phyloP scores from a whole-genome alignment of 2,113 vertebrate species.

The Oenanthe melanoleuca region DNA sequence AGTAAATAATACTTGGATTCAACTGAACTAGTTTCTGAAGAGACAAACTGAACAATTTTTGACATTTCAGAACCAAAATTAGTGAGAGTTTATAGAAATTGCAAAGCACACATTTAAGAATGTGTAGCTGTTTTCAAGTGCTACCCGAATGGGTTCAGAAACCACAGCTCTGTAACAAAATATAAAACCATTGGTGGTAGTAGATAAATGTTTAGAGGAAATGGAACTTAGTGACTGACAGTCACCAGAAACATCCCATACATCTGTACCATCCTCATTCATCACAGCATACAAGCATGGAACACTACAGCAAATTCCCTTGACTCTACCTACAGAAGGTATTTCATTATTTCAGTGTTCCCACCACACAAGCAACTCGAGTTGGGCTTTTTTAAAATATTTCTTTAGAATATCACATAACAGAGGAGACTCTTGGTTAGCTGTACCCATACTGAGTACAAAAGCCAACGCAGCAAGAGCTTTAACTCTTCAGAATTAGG shows the following conservation, averaged over 20 bases:
- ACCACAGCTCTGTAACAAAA: neutral
- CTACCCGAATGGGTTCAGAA: neutral
- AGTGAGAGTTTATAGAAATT: neutral
- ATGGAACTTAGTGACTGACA: neutral
- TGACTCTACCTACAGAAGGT: neutral
- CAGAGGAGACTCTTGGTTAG: neutral
- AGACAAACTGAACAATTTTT: neutral
- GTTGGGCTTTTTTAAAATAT: accelerated
- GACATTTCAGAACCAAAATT: neutral
- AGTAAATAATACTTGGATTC: neutral
- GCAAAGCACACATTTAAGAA: neutral
- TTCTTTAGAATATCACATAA: neutral
- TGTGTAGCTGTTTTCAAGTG: neutral
- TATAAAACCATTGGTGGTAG: neutral
- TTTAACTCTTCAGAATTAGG: neutral
- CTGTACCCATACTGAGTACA: neutral
- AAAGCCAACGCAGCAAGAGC: neutral
- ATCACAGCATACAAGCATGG: accelerated
- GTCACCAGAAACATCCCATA: neutral
- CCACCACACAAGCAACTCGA: neutral
- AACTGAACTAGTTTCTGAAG: neutral
- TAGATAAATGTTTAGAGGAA: neutral
- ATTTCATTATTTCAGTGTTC: neutral
- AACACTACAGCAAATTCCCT: neutral
- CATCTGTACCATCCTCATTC: neutral